phyloP scores from a whole-genome alignment of 1,140 invertebrate species.

The Gryon sp. region DNA sequence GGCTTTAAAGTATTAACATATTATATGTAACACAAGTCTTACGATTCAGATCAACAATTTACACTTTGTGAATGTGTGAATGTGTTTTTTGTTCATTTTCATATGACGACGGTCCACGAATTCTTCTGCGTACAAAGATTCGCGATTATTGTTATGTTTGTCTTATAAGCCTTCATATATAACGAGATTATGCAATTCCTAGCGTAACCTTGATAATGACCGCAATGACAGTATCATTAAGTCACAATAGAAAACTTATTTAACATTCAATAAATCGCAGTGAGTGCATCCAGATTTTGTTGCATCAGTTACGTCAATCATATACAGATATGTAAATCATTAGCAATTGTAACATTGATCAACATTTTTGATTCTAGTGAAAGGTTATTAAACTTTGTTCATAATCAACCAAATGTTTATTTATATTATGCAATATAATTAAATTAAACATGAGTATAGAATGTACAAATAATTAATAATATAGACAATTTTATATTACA shows the following conservation, averaged over 20 bases:
- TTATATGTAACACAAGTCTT: constrained; percentile 18
- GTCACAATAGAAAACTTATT: constrained; percentile 60
- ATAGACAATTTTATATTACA: too few species aligned
- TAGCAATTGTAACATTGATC: constrained; percentile 4
- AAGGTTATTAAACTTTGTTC: constrained; percentile 12
- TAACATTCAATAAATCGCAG: constrained; percentile 50
- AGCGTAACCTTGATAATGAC: constrained; percentile 63
- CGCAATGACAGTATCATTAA: constrained; percentile 64
- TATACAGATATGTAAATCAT: constrained; percentile 22
- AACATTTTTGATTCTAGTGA: not conserved
- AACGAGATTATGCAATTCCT: constrained; percentile 57
- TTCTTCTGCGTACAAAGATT: constrained; percentile 26
- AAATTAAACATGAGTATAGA: too few species aligned
- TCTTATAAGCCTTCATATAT: constrained; percentile 43
- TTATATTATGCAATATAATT: too few species aligned
- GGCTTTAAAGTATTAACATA: constrained; percentile 18
- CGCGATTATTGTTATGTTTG: constrained; percentile 43
- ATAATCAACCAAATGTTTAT: too few species aligned
- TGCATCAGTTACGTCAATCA: constrained; percentile 43
- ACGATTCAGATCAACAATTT: not conserved
- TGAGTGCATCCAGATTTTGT: constrained; percentile 46
- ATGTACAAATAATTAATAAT: too few species aligned
- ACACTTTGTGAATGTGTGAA: too few species aligned
- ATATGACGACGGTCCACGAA: constrained; percentile 13
- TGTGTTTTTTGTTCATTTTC: too few species aligned